Conservation (phyloP, 2,797 vertebrate species). For the Xiphorhynchus erythropygius region DNA sequence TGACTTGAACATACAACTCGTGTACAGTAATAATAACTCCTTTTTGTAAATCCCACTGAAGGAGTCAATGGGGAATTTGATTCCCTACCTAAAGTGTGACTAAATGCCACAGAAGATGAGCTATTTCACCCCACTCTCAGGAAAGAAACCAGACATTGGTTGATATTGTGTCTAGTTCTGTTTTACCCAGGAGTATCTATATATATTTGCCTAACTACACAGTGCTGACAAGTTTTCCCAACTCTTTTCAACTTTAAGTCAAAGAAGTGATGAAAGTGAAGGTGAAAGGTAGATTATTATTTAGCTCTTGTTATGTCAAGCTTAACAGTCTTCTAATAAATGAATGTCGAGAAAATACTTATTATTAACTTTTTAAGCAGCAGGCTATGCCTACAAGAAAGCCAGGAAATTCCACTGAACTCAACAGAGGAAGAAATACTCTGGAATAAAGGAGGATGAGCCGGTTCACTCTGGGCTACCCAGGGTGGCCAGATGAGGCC, state of each 20-base stretch:
- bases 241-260: neutral
- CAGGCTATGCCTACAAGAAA: neutral
- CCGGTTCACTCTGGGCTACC: neutral
- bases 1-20: neutral
- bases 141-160: neutral
- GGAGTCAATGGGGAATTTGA: neutral
- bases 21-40: neutral
- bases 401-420: fast-evolving
- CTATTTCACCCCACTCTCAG: neutral
- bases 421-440: neutral
- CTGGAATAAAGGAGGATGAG: conserved; percentile 1
- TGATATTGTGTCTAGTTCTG: neutral
- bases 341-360: neutral
- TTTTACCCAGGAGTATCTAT: neutral
- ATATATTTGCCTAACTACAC: neutral
- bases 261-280: neutral
- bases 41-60: neutral
- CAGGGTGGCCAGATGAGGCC: neutral
- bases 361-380: neutral
- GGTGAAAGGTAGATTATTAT: neutral
- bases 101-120: neutral
- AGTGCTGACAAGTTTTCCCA: neutral
- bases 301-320: neutral
- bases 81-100: neutral
- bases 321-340: neutral